A percentile compares a stretch with the other conserved stretches of the same genome.
phyloP scores from a whole-genome alignment of 1,140 invertebrate genomes.

The Tetragonula clypearis region DNA sequence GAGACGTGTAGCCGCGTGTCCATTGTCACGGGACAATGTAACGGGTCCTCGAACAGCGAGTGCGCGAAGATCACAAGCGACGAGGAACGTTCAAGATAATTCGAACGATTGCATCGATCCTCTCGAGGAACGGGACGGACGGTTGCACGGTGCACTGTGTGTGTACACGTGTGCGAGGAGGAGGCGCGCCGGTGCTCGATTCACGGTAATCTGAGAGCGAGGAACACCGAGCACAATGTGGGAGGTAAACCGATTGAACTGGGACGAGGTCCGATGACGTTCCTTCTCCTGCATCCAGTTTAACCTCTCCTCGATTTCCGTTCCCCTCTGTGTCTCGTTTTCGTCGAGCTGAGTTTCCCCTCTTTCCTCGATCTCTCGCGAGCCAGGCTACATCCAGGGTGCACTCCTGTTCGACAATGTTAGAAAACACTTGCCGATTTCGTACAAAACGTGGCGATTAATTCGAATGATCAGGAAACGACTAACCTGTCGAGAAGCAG shows the following conservation, averaged over 20 bases:
- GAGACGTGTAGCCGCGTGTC: not conserved
- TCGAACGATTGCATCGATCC: slow-evolving; percentile 50
- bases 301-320: not conserved
- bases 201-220: slow-evolving; percentile 53
- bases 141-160: not conserved
- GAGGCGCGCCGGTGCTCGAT: slow-evolving; percentile 14
- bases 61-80: slow-evolving; percentile 28
- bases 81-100: slow-evolving; percentile 41
- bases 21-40: slow-evolving; percentile 26
- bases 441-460: too few species aligned
- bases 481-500: too few species aligned
- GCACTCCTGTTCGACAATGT: too few species aligned
- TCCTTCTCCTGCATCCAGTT: slow-evolving; percentile 14
- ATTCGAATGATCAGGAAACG: too few species aligned
- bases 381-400: too few species aligned
- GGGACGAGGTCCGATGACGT: slow-evolving; percentile 42
- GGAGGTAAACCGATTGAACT: slow-evolving; percentile 52
- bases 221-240: slow-evolving; percentile 36
- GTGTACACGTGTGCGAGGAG: not conserved
- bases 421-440: too few species aligned
- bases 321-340: not conserved
- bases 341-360: not conserved
- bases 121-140: not conserved
- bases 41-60: not conserved
- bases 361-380: not conserved